These are phyloP conservation scores for Morinoia aosen DNA, from an alignment of 2,888 invertebrate species.

Conservation along the genomic window DNA sequence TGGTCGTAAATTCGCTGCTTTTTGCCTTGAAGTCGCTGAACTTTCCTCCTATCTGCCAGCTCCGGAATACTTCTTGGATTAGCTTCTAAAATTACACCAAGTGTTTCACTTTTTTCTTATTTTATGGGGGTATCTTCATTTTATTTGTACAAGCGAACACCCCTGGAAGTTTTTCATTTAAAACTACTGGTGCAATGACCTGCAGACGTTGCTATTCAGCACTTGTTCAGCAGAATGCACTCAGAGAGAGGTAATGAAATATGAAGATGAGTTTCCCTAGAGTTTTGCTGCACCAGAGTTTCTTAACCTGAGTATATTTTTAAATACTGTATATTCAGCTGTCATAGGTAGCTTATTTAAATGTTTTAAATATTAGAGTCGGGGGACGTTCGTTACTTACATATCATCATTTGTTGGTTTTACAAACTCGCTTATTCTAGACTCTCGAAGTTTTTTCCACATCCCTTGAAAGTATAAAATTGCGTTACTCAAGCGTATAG, in stretches of 20 bases:
- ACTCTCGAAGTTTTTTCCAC: background rate
- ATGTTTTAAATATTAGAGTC: background rate
- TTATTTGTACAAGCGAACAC: background rate
- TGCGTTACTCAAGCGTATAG: background rate
- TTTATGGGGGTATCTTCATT: background rate
- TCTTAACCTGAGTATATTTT: background rate
- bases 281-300: background rate
- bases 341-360: background rate
- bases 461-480: background rate
- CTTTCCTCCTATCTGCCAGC: background rate
- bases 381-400: background rate
- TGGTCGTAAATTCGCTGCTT: conserved; percentile 21
- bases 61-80: background rate
- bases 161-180: background rate
- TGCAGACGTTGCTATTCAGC: background rate
- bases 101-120: background rate
- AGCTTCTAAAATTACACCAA: conserved; percentile 3
- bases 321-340: background rate
- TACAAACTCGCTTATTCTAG: background rate
- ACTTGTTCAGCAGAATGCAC: background rate
- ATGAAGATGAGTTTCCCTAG: background rate
- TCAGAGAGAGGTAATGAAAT: background rate
- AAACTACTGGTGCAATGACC: background rate
- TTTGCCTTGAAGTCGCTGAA: conserved; percentile 7
- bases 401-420: background rate